A percentile compares a stretch with the other conserved stretches of the same genome.
These are phyloP conservation scores for Drosophila lacicola DNA, from an alignment of 2,888 invertebrate species.

Conservation along the genomic window DNA sequence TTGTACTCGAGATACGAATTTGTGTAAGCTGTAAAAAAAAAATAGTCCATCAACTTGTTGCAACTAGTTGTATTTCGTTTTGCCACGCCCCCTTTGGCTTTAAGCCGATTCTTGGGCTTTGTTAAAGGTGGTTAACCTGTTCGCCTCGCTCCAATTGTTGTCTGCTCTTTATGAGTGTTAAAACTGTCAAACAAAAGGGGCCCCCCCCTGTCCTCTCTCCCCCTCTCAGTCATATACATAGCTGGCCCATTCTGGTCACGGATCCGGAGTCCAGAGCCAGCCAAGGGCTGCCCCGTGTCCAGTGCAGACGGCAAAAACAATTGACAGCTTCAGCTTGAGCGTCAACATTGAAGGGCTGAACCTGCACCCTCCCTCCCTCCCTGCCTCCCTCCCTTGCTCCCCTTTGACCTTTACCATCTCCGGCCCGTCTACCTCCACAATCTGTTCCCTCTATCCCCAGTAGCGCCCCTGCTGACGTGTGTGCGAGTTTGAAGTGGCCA, in stretches of 20 bases:
- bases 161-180: constrained; percentile 24
- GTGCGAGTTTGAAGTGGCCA: constrained; percentile 46
- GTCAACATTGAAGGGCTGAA: constrained; percentile 41
- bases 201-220: not conserved
- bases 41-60: too few species aligned
- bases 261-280: not conserved
- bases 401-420: too few species aligned
- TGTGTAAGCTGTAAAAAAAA: not conserved
- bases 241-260: not conserved
- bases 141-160: constrained; percentile 16
- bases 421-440: too few species aligned
- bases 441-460: too few species aligned
- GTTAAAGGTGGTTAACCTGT: constrained; percentile 19
- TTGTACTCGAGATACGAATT: too few species aligned
- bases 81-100: too few species aligned
- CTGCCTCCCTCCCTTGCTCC: not conserved
- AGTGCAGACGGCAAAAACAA: constrained; percentile 48
- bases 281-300: constrained; percentile 37
- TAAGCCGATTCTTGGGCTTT: not conserved
- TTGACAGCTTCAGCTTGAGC: constrained; percentile 58
- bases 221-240: not conserved
- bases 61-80: too few species aligned
- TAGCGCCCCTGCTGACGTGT: constrained; percentile 1
- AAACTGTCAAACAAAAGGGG: constrained; percentile 37
- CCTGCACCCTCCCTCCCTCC: not conserved